Percentiles rank a stretch among this genome's conserved stretches.
Evolutionary conservation across 1,140 invertebrate genomes (phyloP).

Genomic region (Pseudomyrmex gracilis): DNA sequence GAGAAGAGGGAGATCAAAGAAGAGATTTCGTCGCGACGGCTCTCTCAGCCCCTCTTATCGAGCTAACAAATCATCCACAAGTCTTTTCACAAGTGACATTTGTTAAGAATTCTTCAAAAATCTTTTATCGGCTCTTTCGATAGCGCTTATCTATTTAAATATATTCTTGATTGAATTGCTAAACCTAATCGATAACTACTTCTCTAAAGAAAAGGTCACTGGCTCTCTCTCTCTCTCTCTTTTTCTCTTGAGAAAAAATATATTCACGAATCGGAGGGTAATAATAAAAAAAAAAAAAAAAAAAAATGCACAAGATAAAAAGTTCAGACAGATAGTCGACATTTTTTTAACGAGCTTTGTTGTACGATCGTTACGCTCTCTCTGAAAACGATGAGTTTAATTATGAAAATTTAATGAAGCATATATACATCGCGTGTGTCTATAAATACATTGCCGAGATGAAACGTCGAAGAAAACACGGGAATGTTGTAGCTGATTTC

Average conservation of each 20-base stretch:
- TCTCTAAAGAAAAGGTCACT: neutral
- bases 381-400: neutral
- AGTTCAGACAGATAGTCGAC: no score
- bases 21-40: conserved; percentile 41
- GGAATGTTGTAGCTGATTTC: conserved; percentile 66
- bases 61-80: conserved; percentile 12
- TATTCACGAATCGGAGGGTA: neutral
- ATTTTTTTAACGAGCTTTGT: no score
- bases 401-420: conserved; percentile 6
- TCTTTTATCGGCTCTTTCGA: conserved; percentile 18
- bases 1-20: conserved; percentile 60
- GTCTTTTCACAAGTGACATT: neutral
- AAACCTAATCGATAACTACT: neutral
- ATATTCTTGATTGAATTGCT: conserved; percentile 7
- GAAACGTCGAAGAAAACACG: conserved; percentile 57
- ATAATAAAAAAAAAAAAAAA: neutral
- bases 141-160: conserved; percentile 19
- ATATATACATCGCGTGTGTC: neutral
- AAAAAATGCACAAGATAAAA: neutral
- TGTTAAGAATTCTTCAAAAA: conserved; percentile 20
- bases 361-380: no score
- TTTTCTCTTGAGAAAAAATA: neutral
- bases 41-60: conserved; percentile 5
- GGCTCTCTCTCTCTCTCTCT: neutral
- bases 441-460: conserved; percentile 43